phyloP scores from a whole-genome alignment of 2,888 invertebrate genomes.

The Drosophila borborema region DNA sequence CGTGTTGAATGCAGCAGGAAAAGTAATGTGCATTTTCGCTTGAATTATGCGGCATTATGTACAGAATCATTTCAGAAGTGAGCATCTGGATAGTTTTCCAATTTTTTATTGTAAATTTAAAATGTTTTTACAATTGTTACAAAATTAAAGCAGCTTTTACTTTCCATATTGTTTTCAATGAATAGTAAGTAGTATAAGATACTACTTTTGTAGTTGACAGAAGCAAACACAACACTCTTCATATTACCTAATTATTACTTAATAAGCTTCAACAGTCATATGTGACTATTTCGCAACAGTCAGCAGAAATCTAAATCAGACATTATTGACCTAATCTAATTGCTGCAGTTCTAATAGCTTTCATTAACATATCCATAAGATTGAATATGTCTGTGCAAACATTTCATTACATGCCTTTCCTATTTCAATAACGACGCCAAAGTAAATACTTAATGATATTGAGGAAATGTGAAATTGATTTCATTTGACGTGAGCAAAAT shows the following conservation, averaged over 20 bases:
- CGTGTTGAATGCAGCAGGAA: constrained; percentile 46
- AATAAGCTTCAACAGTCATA: neutral
- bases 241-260: neutral
- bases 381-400: neutral
- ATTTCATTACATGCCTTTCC: neutral
- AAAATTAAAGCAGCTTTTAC: neutral
- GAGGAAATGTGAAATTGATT: constrained; percentile 43
- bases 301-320: neutral
- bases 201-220: neutral
- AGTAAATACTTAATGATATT: constrained; percentile 55
- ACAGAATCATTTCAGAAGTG: constrained; percentile 27
- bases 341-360: constrained; percentile 1
- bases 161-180: no score
- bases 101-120: neutral
- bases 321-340: neutral
- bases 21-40: constrained; percentile 41
- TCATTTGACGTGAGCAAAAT: constrained; percentile 53
- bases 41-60: constrained; percentile 29
- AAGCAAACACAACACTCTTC: no score
- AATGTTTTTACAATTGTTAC: neutral
- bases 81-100: neutral
- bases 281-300: neutral
- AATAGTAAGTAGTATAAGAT: neutral
- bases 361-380: constrained; percentile 4
- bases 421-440: neutral